phyloP scores from a whole-genome alignment of 2,888 invertebrate species.

The Meteorus cinctellus region DNA sequence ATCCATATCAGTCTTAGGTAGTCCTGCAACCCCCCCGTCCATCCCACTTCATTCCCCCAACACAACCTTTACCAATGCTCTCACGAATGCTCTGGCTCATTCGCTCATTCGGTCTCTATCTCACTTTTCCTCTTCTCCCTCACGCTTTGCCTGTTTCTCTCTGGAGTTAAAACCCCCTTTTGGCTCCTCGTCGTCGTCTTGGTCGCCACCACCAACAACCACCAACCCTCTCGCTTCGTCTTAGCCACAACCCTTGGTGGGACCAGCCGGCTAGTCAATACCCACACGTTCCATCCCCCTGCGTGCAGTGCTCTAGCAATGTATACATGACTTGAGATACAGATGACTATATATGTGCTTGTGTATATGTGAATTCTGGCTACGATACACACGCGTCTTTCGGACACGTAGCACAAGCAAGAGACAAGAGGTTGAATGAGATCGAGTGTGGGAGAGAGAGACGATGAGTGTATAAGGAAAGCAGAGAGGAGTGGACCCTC shows the following conservation, averaged over 20 bases:
- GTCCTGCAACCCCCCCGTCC: conserved; percentile 54
- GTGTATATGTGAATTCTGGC: conserved; percentile 22
- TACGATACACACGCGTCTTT: conserved; percentile 39
- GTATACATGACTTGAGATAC: conserved; percentile 36
- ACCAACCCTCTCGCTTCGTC: conserved; percentile 57
- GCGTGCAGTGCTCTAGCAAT: conserved; percentile 41
- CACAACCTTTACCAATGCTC: conserved; percentile 66
- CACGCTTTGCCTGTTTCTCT: conserved; percentile 39
- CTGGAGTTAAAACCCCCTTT: conserved; percentile 39
- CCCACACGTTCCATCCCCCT: conserved; percentile 62
- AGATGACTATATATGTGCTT: conserved; percentile 34
- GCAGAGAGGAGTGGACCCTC: conserved; percentile 30
- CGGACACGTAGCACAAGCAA: conserved; percentile 35
- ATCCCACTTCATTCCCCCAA: conserved; percentile 47
- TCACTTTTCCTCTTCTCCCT: conserved; percentile 37
- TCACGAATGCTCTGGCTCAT: conserved; percentile 34
- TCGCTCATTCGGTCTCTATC: not conserved
- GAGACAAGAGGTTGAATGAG: conserved; percentile 6
- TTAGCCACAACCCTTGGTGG: conserved; percentile 72
- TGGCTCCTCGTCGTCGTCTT: conserved; percentile 53
- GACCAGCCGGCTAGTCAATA: conserved; percentile 71
- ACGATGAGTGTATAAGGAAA: not conserved
- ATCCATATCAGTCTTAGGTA: conserved; percentile 73
- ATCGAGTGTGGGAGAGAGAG: conserved; percentile 4
- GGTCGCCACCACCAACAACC: conserved; percentile 48